Evolutionary conservation across 1,140 invertebrate genomes (phyloP), one percentile per base, ranked within the genome.

Genomic region (Tetranychus urticae): DNA sequence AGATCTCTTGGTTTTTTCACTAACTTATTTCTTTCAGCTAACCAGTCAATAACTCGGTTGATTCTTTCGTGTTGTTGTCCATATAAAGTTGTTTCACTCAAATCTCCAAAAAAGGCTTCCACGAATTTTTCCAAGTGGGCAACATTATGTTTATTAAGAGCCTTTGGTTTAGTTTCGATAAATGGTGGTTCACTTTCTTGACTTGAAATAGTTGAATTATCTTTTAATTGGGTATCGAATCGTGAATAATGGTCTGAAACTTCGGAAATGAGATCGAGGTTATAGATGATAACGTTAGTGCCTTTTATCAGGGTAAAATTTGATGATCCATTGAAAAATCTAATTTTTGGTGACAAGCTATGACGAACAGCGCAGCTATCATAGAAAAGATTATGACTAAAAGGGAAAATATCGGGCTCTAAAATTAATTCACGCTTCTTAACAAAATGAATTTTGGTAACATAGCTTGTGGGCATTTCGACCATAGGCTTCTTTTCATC

Each of bases 101-200:
- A 45, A 23, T 57, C 39, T 33, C 59, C 64, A 62, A 58, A 65
- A 14, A 64, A 57, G 5, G 64, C 64, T 58, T 61, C 35, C 8
- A 65, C 39, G 13, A 65, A 42, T 39, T 45, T 46, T 39, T 64
- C 61, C 3, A 59, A 33, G 39, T 58, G 13, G 1, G n/a, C 14
- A n/a, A 52, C 23, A 50, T 58, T 59, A 10, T 48, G 23, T n/a
- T 7, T 33, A 58, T 58, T 61, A 12, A 13, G 13, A n/a, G n/a
- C 34, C 23, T 37, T 56, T 6, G 23, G 12, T 50, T 39, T 47
- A 4, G 55, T 61, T 56, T 64, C 37, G 14, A 60, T 50, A 10
- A 59, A 56, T 55, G 61, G 61, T 31, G 52, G 45, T 52, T 52
- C 47, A 35, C 14, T 36, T 50, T 33, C 2, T 52, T 13, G 13